phyloP scores from a whole-genome alignment of 1,140 invertebrate genomes.

The Pseudobourletiella spinata region DNA sequence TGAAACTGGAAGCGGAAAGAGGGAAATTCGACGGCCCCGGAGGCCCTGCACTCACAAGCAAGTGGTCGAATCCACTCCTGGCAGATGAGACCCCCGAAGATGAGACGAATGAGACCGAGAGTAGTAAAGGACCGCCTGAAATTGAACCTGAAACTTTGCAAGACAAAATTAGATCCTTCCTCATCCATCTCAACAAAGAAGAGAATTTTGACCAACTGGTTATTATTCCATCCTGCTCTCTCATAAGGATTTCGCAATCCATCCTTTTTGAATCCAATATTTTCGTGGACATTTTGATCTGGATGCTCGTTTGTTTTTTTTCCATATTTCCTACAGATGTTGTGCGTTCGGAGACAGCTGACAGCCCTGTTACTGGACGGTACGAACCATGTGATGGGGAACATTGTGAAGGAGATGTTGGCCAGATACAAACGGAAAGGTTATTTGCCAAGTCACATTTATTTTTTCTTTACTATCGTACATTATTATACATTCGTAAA shows the following conservation, averaged over 20 bases:
- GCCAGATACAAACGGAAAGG: conserved; percentile 55
- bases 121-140: neutral
- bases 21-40: neutral
- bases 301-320: conserved; percentile 15
- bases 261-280: neutral
- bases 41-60: conserved; percentile 12
- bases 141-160: neutral
- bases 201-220: conserved; percentile 19
- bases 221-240: conserved; percentile 21
- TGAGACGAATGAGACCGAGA: conserved; percentile 8
- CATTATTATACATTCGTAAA: too few relatives aligned
- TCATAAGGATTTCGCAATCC: neutral
- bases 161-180: neutral
- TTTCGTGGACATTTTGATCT: neutral
- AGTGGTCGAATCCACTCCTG: conserved; percentile 32
- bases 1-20: conserved; percentile 11
- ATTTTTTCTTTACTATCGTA: neutral
- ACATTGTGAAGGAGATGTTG: conserved; percentile 66
- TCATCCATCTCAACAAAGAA: conserved; percentile 8
- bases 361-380: conserved; percentile 89
- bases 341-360: conserved; percentile 70
- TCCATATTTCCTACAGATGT: conserved; percentile 56
- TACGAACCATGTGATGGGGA: conserved; percentile 76
- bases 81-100: conserved; percentile 32
- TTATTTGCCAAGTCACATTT: conserved; percentile 35